These are phyloP conservation scores for Lepus americanus DNA, from an alignment of 2,113 vertebrate genomes.

Conservation along the genomic window DNA sequence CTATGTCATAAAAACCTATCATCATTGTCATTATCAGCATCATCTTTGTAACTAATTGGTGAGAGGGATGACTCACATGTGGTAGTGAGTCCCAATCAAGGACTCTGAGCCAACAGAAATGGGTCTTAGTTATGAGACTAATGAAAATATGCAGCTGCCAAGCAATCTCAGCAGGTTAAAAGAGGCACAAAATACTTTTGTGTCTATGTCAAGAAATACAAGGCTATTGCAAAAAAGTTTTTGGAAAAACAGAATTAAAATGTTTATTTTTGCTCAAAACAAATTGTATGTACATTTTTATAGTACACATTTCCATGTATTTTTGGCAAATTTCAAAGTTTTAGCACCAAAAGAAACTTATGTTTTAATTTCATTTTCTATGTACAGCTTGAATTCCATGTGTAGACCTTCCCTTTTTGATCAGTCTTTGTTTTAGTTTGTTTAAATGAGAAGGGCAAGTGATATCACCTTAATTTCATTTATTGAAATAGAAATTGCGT, in stretches of 20 bases:
- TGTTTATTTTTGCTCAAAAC: too few relatives aligned
- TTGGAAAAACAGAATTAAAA: too few relatives aligned
- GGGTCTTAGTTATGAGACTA: background rate
- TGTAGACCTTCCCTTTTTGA: background rate
- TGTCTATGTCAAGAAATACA: background rate
- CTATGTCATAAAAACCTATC: background rate
- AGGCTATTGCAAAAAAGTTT: too few relatives aligned
- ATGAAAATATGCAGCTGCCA: background rate
- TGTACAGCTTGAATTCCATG: too few relatives aligned
- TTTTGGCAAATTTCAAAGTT: too few relatives aligned
- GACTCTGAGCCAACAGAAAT: background rate
- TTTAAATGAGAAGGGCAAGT: background rate
- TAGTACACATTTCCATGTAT: too few relatives aligned
- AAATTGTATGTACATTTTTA: too few relatives aligned
- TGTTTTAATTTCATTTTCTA: too few relatives aligned
- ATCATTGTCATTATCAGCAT: background rate
- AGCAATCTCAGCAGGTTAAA: background rate
- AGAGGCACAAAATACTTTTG: background rate
- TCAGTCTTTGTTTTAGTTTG: background rate
- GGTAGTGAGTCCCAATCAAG: background rate
- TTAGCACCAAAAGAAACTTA: too few relatives aligned
- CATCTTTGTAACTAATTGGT: background rate
- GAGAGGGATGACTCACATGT: background rate
- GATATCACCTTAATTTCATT: background rate
- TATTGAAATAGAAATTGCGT: conserved; percentile 27